These are phyloP conservation scores for Loris lydekkerianus DNA, from an alignment of 2,797 vertebrate species.

Conservation along the genomic window DNA sequence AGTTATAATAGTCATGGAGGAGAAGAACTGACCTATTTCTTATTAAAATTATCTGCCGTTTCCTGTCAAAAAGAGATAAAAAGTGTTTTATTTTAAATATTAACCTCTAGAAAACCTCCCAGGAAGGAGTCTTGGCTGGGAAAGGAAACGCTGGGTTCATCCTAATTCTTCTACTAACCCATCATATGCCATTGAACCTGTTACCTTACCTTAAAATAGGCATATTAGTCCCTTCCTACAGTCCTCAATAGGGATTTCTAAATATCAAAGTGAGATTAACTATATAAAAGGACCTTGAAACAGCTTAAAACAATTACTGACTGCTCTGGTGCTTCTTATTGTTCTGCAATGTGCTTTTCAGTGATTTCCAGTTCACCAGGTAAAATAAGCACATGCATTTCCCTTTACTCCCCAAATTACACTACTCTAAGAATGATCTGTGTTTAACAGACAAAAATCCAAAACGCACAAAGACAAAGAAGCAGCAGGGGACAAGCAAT, in stretches of 20 bases:
- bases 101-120: slow-evolving; percentile 67
- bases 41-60: slow-evolving; percentile 68
- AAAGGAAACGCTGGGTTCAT: slow-evolving; percentile 11
- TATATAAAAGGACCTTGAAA: not conserved
- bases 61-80: slow-evolving; percentile 64
- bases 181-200: not conserved
- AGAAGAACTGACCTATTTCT: slow-evolving; percentile 73
- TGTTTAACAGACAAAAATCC: not conserved
- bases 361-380: not conserved
- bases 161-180: not conserved
- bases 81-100: slow-evolving; percentile 69
- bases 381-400: not conserved
- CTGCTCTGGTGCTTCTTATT: not conserved
- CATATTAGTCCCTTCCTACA: not conserved
- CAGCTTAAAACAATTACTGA: not conserved
- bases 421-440: not conserved
- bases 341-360: not conserved
- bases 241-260: not conserved
- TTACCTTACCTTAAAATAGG: not conserved
- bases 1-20: slow-evolving; percentile 62
- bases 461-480: not conserved
- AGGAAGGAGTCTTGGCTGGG: not conserved
- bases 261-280: not conserved
- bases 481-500: not conserved
- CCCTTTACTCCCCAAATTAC: not conserved